Base-by-base conservation (phyloP, 2,797 vertebrate genomes). In the Pangasius krempfi region DNA sequence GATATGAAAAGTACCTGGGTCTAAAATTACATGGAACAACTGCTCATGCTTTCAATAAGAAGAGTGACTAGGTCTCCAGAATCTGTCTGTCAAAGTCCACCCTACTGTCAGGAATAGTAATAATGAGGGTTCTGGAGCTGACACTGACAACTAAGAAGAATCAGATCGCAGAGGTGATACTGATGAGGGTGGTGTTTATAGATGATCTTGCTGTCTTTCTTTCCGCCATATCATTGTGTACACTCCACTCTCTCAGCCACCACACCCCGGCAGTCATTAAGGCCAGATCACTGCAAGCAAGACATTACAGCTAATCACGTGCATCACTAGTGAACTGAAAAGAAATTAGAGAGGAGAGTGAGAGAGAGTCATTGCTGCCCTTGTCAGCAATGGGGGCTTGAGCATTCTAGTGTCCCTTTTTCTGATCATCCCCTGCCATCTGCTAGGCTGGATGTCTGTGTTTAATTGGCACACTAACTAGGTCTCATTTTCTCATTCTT, bases 241-340 rank as follows among this genome's bases (percentile, higher is more conserved):
- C 72, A 81, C 30, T 88, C 52, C 52, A 62, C 56, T 52, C 79
- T 73, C 40, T 82, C 64, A 66, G 47, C 58, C 85, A 60, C 37
- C 62, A 60, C 78, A 81, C 87, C 91, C 88, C 58, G 54, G 58
- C 85, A 88, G 79, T 89, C 87, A 86, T 86, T 85, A 89, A 84
- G 68, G 82, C 37, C 81, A 70, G 68, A 83, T 79, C 85, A 85
- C 58, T 73, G 85, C 72, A 50, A 86, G 66, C 80, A 85, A 87
- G 86, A 88, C 62, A 92, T 90, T 88, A 92, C 50, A 37, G 58
- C 87, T 92, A 88, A 89, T 86, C 83, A 62, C 37, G 70, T 90
- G 82, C 85, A 89, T 87, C 79, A 54, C 88, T 62, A 56, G 82
- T 89, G 22, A 75, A 89, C 87, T 80, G 83, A 81, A 89, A 82